These are phyloP conservation scores for Hemitrygon akajei DNA, from an alignment of 2,797 vertebrate genomes.

Conservation along the genomic window DNA sequence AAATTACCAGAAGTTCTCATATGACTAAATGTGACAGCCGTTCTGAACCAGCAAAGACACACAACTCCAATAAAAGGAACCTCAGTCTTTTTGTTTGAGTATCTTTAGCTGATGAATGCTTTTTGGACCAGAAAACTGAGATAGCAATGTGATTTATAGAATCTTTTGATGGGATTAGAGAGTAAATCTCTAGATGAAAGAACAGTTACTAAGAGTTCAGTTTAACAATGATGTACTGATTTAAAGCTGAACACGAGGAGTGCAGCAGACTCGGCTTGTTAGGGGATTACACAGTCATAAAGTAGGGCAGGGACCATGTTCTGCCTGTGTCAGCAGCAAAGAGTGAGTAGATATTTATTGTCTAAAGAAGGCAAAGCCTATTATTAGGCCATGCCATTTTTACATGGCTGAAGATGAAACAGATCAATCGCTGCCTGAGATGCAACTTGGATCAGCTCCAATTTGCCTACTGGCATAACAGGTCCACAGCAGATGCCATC, in stretches of 20 bases:
- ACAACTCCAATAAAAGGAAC: neutral
- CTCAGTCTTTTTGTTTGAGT: neutral
- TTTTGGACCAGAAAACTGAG: neutral
- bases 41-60: neutral
- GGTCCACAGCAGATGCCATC: no score
- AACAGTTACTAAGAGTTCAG: neutral
- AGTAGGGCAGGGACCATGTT: neutral
- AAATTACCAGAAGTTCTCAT: neutral
- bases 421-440: no score
- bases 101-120: no score
- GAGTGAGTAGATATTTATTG: no score
- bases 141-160: neutral
- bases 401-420: no score
- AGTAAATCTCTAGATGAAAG: neutral
- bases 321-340: neutral
- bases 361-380: no score
- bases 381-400: no score
- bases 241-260: neutral
- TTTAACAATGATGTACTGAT: neutral
- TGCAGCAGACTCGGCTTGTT: neutral
- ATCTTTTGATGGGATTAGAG: conserved; percentile 24
- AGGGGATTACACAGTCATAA: neutral
- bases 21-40: no score
- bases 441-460: no score
- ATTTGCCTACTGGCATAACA: no score